A percentile compares a stretch with the other conserved stretches of the same genome.
These are phyloP conservation scores for Setophaga kirtlandii DNA, from an alignment of 2,113 vertebrate genomes.

Conservation along the genomic window DNA sequence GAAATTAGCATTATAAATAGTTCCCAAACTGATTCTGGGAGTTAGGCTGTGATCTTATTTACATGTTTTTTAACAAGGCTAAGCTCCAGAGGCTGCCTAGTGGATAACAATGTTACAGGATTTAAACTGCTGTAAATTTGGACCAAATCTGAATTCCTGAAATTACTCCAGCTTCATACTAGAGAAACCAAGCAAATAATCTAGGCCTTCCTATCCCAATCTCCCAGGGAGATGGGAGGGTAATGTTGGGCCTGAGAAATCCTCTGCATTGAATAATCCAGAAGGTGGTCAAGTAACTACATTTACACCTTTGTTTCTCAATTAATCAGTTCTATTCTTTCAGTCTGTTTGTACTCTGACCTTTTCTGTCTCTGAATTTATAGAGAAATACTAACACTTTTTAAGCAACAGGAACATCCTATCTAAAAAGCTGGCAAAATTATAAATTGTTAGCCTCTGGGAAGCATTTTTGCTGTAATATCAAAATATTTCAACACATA, in stretches of 20 bases:
- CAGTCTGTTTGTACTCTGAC: not conserved
- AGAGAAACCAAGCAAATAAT: not conserved
- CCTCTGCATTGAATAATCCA: not conserved
- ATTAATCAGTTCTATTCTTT: not conserved
- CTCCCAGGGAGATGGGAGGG: not conserved
- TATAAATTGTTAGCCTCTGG: not conserved
- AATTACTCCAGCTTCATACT: not conserved
- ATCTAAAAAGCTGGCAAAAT: not conserved
- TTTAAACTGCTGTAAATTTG: not conserved
- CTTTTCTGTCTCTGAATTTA: not conserved
- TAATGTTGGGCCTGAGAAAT: not conserved
- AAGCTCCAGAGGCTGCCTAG: not conserved
- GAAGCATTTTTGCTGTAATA: not conserved
- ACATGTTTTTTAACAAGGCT: not conserved
- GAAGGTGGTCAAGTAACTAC: not conserved
- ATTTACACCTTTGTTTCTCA: not conserved
- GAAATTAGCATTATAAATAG: conserved; percentile 10
- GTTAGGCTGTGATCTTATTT: not conserved
- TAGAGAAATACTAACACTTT: not conserved
- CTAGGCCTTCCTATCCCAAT: not conserved
- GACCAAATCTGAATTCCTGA: not conserved
- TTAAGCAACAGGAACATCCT: not conserved
- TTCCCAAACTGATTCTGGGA: not conserved
- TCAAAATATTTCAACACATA: not conserved
- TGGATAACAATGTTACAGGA: not conserved